phyloP scores from a whole-genome alignment of 2,888 invertebrate species.

The Caenorhabditis sp. region DNA sequence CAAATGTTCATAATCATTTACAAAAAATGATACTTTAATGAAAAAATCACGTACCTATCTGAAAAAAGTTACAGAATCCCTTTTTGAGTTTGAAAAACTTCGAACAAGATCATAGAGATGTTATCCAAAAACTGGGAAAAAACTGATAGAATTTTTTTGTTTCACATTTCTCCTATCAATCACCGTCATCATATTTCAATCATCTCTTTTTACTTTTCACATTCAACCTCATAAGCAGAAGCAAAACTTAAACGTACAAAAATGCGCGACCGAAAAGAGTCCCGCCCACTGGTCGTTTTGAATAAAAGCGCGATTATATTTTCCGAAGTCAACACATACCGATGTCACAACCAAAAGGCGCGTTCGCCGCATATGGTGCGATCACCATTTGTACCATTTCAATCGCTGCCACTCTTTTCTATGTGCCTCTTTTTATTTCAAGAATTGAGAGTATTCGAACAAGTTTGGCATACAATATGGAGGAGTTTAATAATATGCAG shows the following conservation, averaged over 20 bases:
- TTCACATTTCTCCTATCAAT: neutral
- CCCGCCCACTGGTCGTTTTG: neutral
- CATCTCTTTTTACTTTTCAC: neutral
- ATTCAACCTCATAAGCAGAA: neutral
- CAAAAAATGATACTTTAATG: no score
- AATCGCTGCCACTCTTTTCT: conserved; percentile 43
- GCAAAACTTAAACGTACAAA: neutral
- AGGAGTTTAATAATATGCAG: conserved; percentile 53
- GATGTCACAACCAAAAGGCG: conserved; percentile 15
- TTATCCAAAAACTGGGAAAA: no score
- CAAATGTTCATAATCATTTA: no score
- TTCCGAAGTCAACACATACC: neutral
- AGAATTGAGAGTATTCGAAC: conserved; percentile 41
- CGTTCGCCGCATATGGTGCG: conserved; percentile 45
- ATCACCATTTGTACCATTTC: conserved; percentile 47
- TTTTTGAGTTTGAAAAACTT: no score
- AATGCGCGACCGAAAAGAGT: neutral
- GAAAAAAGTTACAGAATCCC: no score
- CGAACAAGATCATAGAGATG: no score
- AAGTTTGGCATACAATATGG: conserved; percentile 43
- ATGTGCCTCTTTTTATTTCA: conserved; percentile 42
- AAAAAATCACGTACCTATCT: no score
- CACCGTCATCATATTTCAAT: neutral
- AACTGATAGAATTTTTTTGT: no score
- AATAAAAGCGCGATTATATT: neutral